Base-by-base conservation (phyloP, 2,797 vertebrate species). In the Falco rusticolus region DNA sequence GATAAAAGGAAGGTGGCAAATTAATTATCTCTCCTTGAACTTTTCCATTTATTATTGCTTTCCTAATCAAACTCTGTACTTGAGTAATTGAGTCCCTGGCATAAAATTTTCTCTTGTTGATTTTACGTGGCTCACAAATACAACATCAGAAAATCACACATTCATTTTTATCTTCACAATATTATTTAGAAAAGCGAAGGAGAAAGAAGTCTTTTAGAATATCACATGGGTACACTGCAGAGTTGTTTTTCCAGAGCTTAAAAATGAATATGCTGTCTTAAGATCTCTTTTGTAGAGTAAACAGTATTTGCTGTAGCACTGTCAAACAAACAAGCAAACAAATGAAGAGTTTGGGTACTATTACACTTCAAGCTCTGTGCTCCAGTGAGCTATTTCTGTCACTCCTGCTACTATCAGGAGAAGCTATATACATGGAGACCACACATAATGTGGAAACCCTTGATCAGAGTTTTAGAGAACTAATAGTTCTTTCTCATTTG, bases 11-110 rank as follows among this genome's bases (percentile, higher is more conserved):
- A 88, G 28, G n/a, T 89, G 63, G 26, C 76, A 94, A 93, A 93
- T 94, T 96, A 95, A 95, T 91, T 93, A 93, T 94, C 79, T 88
- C 39, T 72, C 80, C 91, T 93, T 96, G 95, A 94, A 95, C 87
- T 94, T 93, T 84, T 86, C 24, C 28, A 29, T 47, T 7, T 86
- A 87, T 13, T 76, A 29, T 84, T 88, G 93, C 93, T 96, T 93
- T 41, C 28, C 39, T 79, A 72, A 76, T 91, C 47, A 84, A 86
- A 66, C n/a, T 94, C 72, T 63, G 39, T 86, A 90, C 88, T 66
- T 88, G 85, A 81, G 26, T 69, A 88, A 57, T 80, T 12, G 8
- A 59, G 41, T 85, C 34, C 9, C 43, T 78, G 25, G n/a, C 70
- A 81, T 78, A 65, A 84, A 54, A 5, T 28, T 91, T 92, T 61